Evolutionary conservation across 2,797 vertebrate genomes (phyloP).

Genomic region (Eulemur rubriventer): DNA sequence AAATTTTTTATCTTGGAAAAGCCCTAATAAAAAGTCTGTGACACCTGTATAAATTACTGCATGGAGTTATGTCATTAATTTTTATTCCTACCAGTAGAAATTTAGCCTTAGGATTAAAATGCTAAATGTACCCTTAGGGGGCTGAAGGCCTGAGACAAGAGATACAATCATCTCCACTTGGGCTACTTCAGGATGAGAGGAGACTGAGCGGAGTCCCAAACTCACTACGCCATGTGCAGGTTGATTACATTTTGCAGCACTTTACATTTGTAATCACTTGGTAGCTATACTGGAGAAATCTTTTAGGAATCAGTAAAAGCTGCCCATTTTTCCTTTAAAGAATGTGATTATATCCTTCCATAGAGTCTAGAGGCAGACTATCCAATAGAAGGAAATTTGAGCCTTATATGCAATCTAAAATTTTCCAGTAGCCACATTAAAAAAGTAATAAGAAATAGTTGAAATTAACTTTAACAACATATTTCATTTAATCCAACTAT

Average conservation of each 20-base stretch:
- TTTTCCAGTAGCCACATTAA: not conserved
- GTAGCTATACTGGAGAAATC: not conserved
- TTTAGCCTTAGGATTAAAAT: not conserved
- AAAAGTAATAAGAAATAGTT: not conserved
- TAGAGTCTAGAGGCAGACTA: not conserved
- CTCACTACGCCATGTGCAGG: not conserved
- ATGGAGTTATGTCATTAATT: not conserved
- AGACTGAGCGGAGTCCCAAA: not conserved
- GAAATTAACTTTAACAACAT: not conserved
- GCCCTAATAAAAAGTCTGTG: not conserved
- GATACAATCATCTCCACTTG: not conserved
- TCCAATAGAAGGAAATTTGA: not conserved
- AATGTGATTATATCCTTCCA: not conserved
- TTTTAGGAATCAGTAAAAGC: not conserved
- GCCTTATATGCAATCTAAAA: not conserved
- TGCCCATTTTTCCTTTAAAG: not conserved
- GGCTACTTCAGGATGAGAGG: not conserved
- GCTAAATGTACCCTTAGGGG: not conserved
- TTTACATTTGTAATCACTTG: not conserved
- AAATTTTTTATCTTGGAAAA: not conserved
- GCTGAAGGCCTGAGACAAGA: not conserved
- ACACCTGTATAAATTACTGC: not conserved
- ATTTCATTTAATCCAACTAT: not conserved
- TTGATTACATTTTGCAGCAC: not conserved
- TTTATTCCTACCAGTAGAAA: not conserved